These are phyloP conservation scores for Nothoprocta pentlandii DNA, from an alignment of 2,113 vertebrate species.

Conservation along the genomic window DNA sequence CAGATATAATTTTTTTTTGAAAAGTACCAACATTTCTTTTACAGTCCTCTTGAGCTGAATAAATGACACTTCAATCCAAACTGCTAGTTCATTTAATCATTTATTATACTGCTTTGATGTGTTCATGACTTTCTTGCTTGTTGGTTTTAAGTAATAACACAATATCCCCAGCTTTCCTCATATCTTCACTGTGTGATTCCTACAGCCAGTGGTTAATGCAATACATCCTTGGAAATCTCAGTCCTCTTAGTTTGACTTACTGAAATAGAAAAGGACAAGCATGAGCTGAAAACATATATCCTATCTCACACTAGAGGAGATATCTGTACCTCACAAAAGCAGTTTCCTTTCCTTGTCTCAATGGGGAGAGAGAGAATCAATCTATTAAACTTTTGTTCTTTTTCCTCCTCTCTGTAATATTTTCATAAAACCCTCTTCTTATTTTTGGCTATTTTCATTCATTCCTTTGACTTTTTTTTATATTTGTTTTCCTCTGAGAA, in stretches of 20 bases:
- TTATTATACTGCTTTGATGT: background rate
- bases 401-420: background rate
- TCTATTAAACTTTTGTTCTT: accelerated
- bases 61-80: background rate
- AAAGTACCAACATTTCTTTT: background rate
- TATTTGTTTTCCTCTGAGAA: background rate
- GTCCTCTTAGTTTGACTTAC: background rate
- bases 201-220: background rate
- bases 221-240: background rate
- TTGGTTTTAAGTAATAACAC: background rate
- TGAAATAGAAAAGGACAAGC: background rate
- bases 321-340: background rate
- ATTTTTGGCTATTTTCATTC: background rate
- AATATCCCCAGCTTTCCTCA: background rate
- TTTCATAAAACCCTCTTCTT: background rate
- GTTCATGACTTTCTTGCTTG: background rate
- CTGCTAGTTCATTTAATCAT: background rate
- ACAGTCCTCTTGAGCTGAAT: background rate
- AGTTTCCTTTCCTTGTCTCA: background rate
- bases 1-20: background rate
- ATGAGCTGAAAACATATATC: background rate
- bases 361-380: background rate
- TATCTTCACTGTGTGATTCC: background rate
- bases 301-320: background rate
- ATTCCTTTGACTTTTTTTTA: background rate